Percentiles rank a stretch among this genome's conserved stretches.
Conservation (phyloP, 2,888 invertebrate species). For the Allolobophora icterica region DNA sequence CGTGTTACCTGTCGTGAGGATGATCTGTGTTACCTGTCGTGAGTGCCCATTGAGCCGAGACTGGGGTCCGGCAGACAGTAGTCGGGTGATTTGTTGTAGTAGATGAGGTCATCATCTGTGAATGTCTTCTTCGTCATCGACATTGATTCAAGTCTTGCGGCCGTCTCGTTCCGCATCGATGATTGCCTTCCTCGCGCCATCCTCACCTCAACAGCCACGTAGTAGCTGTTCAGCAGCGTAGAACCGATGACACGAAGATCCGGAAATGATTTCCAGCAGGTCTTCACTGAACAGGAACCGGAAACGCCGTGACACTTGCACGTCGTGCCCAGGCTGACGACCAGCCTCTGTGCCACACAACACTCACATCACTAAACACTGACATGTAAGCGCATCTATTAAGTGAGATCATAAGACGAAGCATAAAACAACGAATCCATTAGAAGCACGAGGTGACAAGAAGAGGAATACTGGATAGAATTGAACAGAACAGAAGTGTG, state of each 20-base stretch:
- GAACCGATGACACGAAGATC: constrained; percentile 44
- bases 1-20: constrained; percentile 71
- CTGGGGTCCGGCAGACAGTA: constrained; percentile 80
- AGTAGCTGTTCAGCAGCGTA: constrained; percentile 29
- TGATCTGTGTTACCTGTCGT: constrained; percentile 72
- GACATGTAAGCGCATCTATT: too few species aligned
- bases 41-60: constrained; percentile 79
- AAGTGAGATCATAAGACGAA: background rate
- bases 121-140: constrained; percentile 62
- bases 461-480: background rate
- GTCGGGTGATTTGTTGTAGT: constrained; percentile 81
- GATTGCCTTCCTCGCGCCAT: background rate
- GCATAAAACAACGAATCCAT: background rate
- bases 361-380: background rate
- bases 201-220: constrained; percentile 36
- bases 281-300: constrained; percentile 92
- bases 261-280: constrained; percentile 94
- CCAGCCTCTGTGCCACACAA: constrained; percentile 66
- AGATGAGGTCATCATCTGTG: constrained; percentile 73
- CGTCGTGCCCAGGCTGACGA: constrained; percentile 71
- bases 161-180: background rate
- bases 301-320: constrained; percentile 99
- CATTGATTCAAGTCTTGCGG: constrained; percentile 61
- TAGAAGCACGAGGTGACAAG: background rate
- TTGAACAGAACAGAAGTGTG: background rate